These are phyloP conservation scores for Coturnix japonica DNA, from an alignment of 2,113 vertebrate genomes.

Conservation along the genomic window DNA sequence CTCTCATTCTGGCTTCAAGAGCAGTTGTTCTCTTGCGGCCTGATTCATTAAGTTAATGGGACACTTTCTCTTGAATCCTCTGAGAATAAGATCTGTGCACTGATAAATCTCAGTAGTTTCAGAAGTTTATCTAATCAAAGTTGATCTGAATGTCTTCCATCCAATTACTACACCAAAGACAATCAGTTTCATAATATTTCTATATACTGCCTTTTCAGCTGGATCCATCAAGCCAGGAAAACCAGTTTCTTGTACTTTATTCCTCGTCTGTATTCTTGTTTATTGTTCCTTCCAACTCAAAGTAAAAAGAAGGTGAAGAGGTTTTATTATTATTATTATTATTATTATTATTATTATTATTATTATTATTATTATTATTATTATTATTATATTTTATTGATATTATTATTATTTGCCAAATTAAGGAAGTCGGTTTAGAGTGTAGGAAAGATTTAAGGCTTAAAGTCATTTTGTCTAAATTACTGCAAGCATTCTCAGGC, in stretches of 20 bases:
- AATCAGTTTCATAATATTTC: conserved; percentile 8
- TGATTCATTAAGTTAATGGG: conserved; percentile 71
- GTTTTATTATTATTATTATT: too few species aligned
- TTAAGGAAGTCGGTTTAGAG: not conserved
- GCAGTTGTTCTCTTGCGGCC: conserved; percentile 55
- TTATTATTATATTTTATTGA: too few species aligned
- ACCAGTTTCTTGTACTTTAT: not conserved
- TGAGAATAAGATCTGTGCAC: conserved; percentile 47
- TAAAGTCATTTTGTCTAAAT: not conserved
- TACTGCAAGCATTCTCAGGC: not conserved
- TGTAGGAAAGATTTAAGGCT: not conserved
- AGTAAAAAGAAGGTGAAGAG: not conserved
- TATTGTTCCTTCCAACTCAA: not conserved
- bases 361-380: too few species aligned
- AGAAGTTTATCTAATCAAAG: conserved; percentile 69
- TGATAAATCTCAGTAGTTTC: conserved; percentile 64
- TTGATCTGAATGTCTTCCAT: conserved; percentile 69
- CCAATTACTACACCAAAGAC: conserved; percentile 35
- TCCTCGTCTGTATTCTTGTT: not conserved
- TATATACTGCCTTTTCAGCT: not conserved
- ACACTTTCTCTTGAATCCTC: conserved; percentile 55
- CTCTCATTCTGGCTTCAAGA: conserved; percentile 57
- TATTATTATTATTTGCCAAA: not conserved
- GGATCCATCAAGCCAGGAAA: not conserved
- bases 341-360: too few species aligned